Evolutionary conservation across 2,797 vertebrate genomes (phyloP), one percentile per base, ranked within the genome.

Genomic region (Fundulus diaphanus): DNA sequence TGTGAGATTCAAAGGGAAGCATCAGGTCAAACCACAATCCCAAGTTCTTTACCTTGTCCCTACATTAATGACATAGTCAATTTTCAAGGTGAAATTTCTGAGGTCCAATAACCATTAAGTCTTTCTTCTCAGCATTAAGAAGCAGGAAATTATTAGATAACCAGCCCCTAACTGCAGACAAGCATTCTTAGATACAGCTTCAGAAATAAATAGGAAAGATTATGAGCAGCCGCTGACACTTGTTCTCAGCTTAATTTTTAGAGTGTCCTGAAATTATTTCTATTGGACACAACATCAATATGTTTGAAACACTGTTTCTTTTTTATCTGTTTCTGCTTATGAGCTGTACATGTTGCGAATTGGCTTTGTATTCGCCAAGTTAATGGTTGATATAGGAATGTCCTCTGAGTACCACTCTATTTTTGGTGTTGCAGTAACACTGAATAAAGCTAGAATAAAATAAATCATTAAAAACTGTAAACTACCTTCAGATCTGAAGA

Each of bases 401-500:
- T 37, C 3, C 33, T 65, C 2, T 42, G 24, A 66, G 24, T 42
- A 66, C 27, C 31, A 31, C 24, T 49, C 52, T 33, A 18, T 51
- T 70, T n/a, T 59, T 12, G 54, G 84, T 88, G 85, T 85, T 87
- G 69, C 74, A 74, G 70, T 87, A 68, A 82, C 78, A 77, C 72
- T 85, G 72, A 90, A 88, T 81, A 87, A 72, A 89, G 68, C 1
- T 35, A 67, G 20, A 75, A 52, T 56, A 75, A 79, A 57, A 82
- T 49, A 83, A 86, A 56, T 3, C 18, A 35, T 4, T 1, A 35
- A 35, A 22, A 61, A 35, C 20, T 4, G 16, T 35, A 6, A 66
- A 90, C 87, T 77, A 81, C 86, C 82, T 76, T 82, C 75, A 89
- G 86, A 90, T 85, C 24, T 15, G 12, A 42, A 44, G 37, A 16